Evolutionary conservation across 2,888 invertebrate species (phyloP), one percentile per base, ranked within the genome.

Genomic region (Amblyjoppa proteus): DNA sequence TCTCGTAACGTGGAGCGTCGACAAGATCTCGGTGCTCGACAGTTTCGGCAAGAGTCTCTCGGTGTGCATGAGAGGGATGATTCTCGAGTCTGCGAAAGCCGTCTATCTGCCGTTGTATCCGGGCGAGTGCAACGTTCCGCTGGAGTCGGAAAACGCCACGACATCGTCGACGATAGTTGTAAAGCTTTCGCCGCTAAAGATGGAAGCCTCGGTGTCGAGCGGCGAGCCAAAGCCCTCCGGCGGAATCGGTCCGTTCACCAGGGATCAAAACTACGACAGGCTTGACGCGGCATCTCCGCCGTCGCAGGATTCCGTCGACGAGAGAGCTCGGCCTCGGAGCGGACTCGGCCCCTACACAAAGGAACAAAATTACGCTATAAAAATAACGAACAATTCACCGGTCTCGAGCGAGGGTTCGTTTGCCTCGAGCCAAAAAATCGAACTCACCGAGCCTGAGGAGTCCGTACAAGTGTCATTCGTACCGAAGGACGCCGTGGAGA

Each of bases 1-100:
- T 1, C 95, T 97, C 80, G 96, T 96, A 53, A 95, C 96, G 81
- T 97, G 98, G 96, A 96, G 96, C 89, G 95, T 98, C 84, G 97
- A 98, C 94, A 97, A 97, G 93, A 95, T 98, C 31, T 96, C 97
- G 76, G 95, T 98, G 25, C 96, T 97, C 66, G 98, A 98, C 92
- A 98, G 98, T 93, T 97, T 97, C 91, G 97, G 98, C 16, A 97
- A 97, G 92, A 96, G 97, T 86, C 96, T 97, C 81, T 98, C 98
- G 0, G 96, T 97, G 81, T 98, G 98, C 92, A 97, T 97, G 89
- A 96, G 96, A 88, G 97, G 96, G 76, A 94, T 98, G 45, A 95
- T 96, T 77, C 94, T 98, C 41, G 96, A 97, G 88, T 97, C 97
- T 0, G 97, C 97, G 7, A 95, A 96, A 79, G 96, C 97, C 0